phyloP scores from a whole-genome alignment of 2,113 vertebrate genomes.

The Coryphaenoides rupestris region DNA sequence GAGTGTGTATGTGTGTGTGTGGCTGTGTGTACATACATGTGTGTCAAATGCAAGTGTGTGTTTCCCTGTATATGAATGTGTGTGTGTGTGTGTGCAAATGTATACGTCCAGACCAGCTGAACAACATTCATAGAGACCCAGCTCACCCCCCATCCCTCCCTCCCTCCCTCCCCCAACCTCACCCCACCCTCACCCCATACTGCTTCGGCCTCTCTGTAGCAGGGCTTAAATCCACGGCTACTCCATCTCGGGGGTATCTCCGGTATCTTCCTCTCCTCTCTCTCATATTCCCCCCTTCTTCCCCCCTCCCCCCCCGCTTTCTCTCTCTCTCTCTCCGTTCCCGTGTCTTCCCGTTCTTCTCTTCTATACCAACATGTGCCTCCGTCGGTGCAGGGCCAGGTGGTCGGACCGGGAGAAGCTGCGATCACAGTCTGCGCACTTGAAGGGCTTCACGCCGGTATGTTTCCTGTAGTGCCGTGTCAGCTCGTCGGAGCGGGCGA shows the following conservation, averaged over 20 bases:
- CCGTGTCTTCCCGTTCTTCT: constrained; percentile 64
- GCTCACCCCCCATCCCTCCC: constrained; percentile 47
- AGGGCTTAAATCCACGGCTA: too few species aligned
- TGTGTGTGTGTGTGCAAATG: constrained; percentile 16
- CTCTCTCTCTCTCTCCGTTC: constrained; percentile 64
- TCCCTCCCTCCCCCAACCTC: neutral
- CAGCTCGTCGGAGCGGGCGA: constrained; percentile 97
- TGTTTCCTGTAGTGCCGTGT: constrained; percentile 99
- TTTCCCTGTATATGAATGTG: constrained; percentile 2
- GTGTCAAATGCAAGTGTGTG: neutral
- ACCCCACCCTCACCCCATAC: neutral
- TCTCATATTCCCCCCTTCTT: too few species aligned
- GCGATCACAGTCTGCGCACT: constrained; percentile 98
- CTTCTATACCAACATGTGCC: constrained; percentile 97
- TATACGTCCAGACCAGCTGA: constrained; percentile 65
- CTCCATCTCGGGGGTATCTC: too few species aligned
- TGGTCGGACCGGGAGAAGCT: constrained; percentile 99
- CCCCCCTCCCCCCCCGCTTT: constrained; percentile 60
- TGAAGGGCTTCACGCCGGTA: constrained; percentile 99
- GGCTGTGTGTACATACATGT: constrained; percentile 10
- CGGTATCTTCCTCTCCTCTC: too few species aligned
- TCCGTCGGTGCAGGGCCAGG: constrained; percentile 94
- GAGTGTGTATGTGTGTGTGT: neutral
- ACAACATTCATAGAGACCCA: constrained; percentile 65
- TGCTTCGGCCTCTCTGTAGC: too few species aligned